Percentiles rank a stretch among this genome's conserved stretches.
phyloP scores from a whole-genome alignment of 2,113 vertebrate genomes.

The Canis aureus region DNA sequence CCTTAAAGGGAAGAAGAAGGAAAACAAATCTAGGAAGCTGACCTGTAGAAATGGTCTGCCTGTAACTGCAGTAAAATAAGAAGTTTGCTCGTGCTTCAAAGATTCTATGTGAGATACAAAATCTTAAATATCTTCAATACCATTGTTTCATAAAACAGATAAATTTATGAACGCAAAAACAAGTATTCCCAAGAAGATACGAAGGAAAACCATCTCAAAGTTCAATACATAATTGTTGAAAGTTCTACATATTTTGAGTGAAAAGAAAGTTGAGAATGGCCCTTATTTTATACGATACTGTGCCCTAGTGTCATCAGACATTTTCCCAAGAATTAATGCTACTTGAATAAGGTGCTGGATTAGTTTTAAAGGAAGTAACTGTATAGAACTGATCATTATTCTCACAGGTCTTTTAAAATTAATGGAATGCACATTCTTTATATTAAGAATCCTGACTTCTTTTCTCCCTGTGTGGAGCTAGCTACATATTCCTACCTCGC shows the following conservation, averaged over 20 bases:
- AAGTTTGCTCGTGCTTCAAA: neutral
- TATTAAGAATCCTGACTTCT: neutral
- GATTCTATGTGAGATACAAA: neutral
- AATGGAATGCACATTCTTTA: neutral
- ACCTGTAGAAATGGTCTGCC: neutral
- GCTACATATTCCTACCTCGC: neutral
- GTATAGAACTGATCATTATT: neutral
- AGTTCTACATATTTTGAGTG: neutral
- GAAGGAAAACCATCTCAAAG: constrained; percentile 22
- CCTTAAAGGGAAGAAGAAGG: neutral
- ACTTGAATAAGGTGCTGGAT: neutral
- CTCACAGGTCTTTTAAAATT: neutral
- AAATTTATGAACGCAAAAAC: neutral
- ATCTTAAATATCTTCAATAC: neutral
- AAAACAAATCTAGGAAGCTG: neutral
- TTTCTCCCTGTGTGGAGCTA: no score
- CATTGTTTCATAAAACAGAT: neutral
- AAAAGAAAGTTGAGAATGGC: neutral
- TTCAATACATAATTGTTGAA: neutral
- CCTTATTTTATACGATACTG: neutral
- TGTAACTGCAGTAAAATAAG: neutral
- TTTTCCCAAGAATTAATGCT: neutral
- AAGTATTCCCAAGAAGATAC: neutral
- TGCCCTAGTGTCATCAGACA: neutral
- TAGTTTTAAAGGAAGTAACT: neutral